These are phyloP conservation scores for Ernsta delagoae DNA, from an alignment of 2,888 invertebrate genomes.

Conservation along the genomic window DNA sequence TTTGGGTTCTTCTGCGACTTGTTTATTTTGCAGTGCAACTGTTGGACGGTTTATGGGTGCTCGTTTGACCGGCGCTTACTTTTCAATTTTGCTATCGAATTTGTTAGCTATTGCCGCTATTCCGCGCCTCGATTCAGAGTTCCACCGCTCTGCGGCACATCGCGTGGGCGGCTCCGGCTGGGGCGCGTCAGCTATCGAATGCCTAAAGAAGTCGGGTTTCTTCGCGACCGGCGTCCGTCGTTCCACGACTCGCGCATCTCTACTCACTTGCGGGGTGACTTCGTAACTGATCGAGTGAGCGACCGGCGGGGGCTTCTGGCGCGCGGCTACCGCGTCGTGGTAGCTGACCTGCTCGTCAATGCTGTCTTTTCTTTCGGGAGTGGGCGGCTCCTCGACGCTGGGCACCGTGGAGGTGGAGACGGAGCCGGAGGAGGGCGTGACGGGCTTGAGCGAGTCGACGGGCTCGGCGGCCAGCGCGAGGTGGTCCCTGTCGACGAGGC, in stretches of 20 bases:
- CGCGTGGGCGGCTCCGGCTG: conserved; percentile 42
- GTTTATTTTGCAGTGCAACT: conserved; percentile 46
- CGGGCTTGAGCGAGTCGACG: conserved; percentile 42
- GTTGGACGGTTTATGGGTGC: conserved; percentile 42
- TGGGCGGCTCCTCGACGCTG: conserved; percentile 53
- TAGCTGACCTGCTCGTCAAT: conserved; percentile 59
- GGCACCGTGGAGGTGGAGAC: conserved; percentile 66
- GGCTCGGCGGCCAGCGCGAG: conserved; percentile 64
- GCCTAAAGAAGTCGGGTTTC: conserved; percentile 69
- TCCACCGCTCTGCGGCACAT: conserved; percentile 53
- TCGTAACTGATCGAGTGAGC: conserved; percentile 62
- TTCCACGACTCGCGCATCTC: conserved; percentile 59
- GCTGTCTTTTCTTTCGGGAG: conserved; percentile 65
- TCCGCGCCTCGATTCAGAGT: conserved; percentile 64
- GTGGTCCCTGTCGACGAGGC: conserved; percentile 86
- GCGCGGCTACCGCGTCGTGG: conserved; percentile 60
- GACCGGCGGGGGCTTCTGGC: conserved; percentile 57
- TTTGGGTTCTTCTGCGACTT: conserved; percentile 54
- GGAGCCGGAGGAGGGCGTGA: conserved; percentile 54
- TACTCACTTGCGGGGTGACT: conserved; percentile 53
- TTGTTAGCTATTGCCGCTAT: conserved; percentile 75
- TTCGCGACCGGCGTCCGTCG: conserved; percentile 58
- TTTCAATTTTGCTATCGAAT: conserved; percentile 63
- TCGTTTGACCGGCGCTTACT: conserved; percentile 48
- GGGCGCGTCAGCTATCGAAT: conserved; percentile 67